phyloP scores from a whole-genome alignment of 1,140 invertebrate species.

The Sinella curviseta region DNA sequence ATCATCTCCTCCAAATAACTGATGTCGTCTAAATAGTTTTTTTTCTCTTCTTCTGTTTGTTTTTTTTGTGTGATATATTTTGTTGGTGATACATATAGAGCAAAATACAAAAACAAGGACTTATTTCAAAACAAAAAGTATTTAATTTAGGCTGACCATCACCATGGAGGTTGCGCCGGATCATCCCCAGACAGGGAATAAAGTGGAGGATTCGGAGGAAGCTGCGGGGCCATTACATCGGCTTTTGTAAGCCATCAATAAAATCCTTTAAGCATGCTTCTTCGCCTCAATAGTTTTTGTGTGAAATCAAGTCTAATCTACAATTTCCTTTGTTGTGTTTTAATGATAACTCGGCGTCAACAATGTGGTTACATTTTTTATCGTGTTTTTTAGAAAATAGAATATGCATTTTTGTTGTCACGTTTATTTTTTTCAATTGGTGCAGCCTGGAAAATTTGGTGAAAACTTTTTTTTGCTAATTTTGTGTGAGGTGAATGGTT shows the following conservation, averaged over 20 bases:
- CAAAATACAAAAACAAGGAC: no score
- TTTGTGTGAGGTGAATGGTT: no score
- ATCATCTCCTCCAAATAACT: no score
- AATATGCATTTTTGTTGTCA: no score
- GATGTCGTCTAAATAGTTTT: no score
- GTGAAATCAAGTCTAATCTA: background rate
- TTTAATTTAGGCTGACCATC: no score
- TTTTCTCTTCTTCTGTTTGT: no score
- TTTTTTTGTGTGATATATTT: no score
- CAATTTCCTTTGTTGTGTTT: background rate
- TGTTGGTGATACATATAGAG: no score
- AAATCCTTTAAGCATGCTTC: slow-evolving; percentile 3
- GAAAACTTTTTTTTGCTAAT: background rate
- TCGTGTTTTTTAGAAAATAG: background rate
- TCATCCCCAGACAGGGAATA: slow-evolving; percentile 38
- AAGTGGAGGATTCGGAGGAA: slow-evolving; percentile 42
- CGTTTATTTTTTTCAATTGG: background rate
- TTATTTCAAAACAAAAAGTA: no score
- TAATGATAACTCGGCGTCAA: no score
- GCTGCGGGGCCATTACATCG: slow-evolving; percentile 38
- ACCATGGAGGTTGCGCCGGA: slow-evolving; percentile 29
- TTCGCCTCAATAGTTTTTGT: background rate
- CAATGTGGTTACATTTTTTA: background rate
- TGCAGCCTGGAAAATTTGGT: background rate
- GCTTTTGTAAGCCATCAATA: slow-evolving; percentile 39